Evolutionary conservation across 2,113 vertebrate species (phyloP).

Genomic region (Mesitornis unicolor): DNA sequence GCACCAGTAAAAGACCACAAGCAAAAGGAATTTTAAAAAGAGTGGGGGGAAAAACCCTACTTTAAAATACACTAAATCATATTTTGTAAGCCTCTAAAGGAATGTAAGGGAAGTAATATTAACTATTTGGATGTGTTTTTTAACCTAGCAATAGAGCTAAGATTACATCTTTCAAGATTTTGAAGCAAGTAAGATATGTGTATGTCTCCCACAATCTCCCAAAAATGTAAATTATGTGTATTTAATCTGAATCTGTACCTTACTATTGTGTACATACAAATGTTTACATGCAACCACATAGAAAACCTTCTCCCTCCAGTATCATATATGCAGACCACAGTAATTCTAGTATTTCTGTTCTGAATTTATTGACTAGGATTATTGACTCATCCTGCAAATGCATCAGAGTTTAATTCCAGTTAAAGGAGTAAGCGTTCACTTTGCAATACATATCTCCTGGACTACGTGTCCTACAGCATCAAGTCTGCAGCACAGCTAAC

Average conservation of each 20-base stretch:
- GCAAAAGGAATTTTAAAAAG: background rate
- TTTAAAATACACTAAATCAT: background rate
- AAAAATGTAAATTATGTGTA: background rate
- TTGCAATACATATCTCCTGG: background rate
- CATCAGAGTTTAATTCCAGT: background rate
- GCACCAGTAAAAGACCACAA: background rate
- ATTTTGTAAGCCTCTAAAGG: slow-evolving; percentile 30
- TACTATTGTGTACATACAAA: background rate
- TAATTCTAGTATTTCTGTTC: background rate
- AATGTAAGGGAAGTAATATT: slow-evolving; percentile 9
- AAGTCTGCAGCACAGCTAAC: background rate
- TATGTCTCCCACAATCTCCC: background rate
- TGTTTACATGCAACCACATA: background rate
- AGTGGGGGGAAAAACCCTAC: background rate
- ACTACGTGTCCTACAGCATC: background rate
- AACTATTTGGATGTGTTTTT: slow-evolving; percentile 1
- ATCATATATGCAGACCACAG: background rate
- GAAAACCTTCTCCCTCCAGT: background rate
- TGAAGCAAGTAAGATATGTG: background rate
- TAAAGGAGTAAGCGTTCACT: background rate
- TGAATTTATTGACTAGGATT: background rate
- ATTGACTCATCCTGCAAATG: background rate
- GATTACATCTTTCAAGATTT: background rate
- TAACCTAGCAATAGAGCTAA: background rate
- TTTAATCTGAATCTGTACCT: background rate